Percentiles rank a stretch among this genome's conserved stretches.
phyloP scores from a whole-genome alignment of 2,797 vertebrate species.

The Sebastes taczanowskii region DNA sequence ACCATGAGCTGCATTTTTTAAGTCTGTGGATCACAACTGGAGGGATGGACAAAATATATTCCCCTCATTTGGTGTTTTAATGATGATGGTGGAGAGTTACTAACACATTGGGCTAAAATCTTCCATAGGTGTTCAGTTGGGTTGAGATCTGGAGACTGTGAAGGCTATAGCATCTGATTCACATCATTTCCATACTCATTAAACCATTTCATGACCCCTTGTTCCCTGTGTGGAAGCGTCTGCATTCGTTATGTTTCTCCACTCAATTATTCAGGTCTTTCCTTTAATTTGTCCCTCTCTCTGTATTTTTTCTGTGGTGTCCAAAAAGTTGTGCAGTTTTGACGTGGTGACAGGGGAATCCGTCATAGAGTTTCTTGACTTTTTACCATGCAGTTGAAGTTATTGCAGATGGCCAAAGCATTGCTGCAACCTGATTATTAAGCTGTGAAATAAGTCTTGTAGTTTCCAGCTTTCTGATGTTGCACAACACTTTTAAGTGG shows the following conservation, averaged over 20 bases:
- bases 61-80: neutral
- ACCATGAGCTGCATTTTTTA: neutral
- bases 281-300: neutral
- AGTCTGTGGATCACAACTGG: neutral
- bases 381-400: constrained; percentile 17
- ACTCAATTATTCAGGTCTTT: neutral
- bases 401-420: constrained; percentile 1
- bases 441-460: constrained; percentile 33
- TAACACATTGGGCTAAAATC: neutral
- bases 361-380: constrained; percentile 19
- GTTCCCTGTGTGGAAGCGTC: neutral
- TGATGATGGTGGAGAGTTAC: neutral
- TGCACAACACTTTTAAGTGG: constrained; percentile 57
- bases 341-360: neutral
- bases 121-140: neutral
- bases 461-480: constrained; percentile 46
- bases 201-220: neutral
- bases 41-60: neutral
- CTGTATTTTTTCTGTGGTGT: neutral
- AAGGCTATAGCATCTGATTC: neutral
- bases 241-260: neutral
- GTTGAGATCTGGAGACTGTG: neutral
- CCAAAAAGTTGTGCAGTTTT: neutral
- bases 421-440: constrained; percentile 3
- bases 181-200: neutral